Evolutionary conservation across 2,797 vertebrate species (phyloP).

Genomic region (Nannoperca obscura): DNA sequence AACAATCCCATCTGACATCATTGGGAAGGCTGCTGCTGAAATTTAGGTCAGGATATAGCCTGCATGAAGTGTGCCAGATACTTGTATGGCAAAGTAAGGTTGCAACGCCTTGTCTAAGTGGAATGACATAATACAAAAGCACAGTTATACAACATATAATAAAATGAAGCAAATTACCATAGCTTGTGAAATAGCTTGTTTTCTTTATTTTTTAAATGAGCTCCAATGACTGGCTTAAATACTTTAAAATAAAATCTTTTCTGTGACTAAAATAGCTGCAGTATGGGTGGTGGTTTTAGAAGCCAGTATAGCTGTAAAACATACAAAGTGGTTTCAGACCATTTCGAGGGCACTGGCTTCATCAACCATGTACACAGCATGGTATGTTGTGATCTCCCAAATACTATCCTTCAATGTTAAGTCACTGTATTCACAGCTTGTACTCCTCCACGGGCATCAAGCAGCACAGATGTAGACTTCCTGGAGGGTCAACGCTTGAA

Average conservation of each 20-base stretch:
- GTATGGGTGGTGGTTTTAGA: slow-evolving; percentile 49
- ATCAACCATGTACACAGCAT: slow-evolving; percentile 80
- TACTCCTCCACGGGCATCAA: slow-evolving; percentile 82
- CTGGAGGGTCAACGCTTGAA: slow-evolving; percentile 69
- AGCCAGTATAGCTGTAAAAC: slow-evolving; percentile 39
- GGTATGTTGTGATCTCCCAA: slow-evolving; percentile 78
- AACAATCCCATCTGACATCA: slow-evolving; percentile 82
- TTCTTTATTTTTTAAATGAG: slow-evolving; percentile 22
- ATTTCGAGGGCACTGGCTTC: slow-evolving; percentile 77
- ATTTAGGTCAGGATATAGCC: slow-evolving; percentile 75
- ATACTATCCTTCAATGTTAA: slow-evolving; percentile 84
- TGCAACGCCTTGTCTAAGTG: slow-evolving; percentile 26
- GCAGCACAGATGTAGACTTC: slow-evolving; percentile 83
- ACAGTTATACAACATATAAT: slow-evolving; percentile 28
- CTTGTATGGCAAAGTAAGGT: slow-evolving; percentile 41
- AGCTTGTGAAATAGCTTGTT: slow-evolving; percentile 28
- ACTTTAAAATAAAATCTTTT: slow-evolving; percentile 24
- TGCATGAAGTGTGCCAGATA: slow-evolving; percentile 52
- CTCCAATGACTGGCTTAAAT: slow-evolving; percentile 14
- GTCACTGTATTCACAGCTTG: slow-evolving; percentile 88
- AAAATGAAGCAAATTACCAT: slow-evolving; percentile 36
- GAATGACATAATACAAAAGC: slow-evolving; percentile 45
- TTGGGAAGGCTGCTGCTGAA: slow-evolving; percentile 60
- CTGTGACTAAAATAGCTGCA: slow-evolving; percentile 36
- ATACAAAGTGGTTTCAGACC: slow-evolving; percentile 74